Base-by-base conservation (phyloP, 2,113 vertebrate genomes). In the Hippocampus zosterae region DNA sequence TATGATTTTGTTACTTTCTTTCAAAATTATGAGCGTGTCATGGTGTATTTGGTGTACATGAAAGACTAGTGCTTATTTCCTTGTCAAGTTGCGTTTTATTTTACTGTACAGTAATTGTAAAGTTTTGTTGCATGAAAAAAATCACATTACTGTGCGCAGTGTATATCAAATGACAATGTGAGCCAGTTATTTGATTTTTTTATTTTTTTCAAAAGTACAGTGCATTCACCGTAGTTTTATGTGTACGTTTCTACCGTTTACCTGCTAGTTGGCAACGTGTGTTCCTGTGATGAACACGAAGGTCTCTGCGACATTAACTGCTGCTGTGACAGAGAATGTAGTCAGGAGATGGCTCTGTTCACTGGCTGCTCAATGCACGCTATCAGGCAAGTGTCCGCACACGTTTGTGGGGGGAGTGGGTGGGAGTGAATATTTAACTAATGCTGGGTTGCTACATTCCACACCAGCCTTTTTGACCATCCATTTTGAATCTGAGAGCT, bases 291-390 rank as follows among this genome's bases (percentile, higher is more conserved):
- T 15, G 21, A 64, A 13, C 61, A 23, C 40, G 11, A 15, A 2
- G 40, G 12, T 42, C 1, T 64, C 21, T 64, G 61, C 6, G 61
- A 64, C 61, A 23, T 64, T 21, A 64, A 64, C 40, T 64, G 61
- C 40, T 64, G 61, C 61, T 64, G 61, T 2, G 61, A 64, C 61
- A 64, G 5, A 64, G 61, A 63, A 7, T 64, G 61, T 23, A 12
- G 21, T 23, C 37, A 42, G 40, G 21, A 42, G 4, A 2, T 64
- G 16, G 37, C 61, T 13, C n/a, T 63, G 21, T 63, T 63, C 40
- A 63, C 61, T 41, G 37, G 3, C 40, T 63, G 61, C 61, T 23
- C 37, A 42, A 40, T 63, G 37, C 9, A 15, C 21, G 42, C 61
- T 4, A n/a, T 63, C 61, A 63, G 61, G 61, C 21, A 63, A 63